Conservation (phyloP, 2,888 invertebrate genomes). For the Dolichomitus sp. region DNA sequence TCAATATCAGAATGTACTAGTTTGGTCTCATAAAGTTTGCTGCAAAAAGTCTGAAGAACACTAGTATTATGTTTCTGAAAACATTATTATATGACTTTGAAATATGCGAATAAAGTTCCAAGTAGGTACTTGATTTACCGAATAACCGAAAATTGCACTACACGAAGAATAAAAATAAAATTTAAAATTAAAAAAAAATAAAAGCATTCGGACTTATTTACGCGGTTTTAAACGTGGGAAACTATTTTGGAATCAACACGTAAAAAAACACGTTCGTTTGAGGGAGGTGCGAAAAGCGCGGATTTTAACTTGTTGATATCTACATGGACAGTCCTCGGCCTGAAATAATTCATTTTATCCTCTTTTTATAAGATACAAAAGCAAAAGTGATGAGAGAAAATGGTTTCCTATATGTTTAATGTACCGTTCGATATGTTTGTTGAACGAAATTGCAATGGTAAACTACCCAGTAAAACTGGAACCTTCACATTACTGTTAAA, state of each 20-base stretch:
- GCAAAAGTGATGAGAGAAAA: background rate
- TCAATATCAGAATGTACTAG: conserved; percentile 19
- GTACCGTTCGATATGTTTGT: background rate
- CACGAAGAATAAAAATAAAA: background rate
- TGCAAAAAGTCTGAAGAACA: too few relatives aligned
- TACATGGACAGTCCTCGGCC: background rate
- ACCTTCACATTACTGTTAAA: background rate
- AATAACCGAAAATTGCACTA: background rate
- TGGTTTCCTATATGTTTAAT: background rate
- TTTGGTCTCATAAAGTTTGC: too few relatives aligned
- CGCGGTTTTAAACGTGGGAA: background rate
- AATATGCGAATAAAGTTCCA: too few relatives aligned
- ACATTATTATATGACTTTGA: too few relatives aligned
- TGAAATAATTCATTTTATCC: background rate
- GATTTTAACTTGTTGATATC: background rate
- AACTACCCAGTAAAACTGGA: background rate
- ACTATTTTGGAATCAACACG: conserved; percentile 13
- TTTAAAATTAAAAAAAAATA: too few relatives aligned
- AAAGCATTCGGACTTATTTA: too few relatives aligned
- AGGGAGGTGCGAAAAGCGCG: background rate
- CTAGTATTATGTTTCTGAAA: too few relatives aligned
- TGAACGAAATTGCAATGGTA: background rate
- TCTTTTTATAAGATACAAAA: background rate
- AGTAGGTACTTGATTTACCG: background rate
- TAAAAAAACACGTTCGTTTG: background rate